A percentile compares a stretch with the other conserved stretches of the same genome.
Evolutionary conservation across 2,797 vertebrate species (phyloP).

Genomic region (Threskiornis aethiopicus): DNA sequence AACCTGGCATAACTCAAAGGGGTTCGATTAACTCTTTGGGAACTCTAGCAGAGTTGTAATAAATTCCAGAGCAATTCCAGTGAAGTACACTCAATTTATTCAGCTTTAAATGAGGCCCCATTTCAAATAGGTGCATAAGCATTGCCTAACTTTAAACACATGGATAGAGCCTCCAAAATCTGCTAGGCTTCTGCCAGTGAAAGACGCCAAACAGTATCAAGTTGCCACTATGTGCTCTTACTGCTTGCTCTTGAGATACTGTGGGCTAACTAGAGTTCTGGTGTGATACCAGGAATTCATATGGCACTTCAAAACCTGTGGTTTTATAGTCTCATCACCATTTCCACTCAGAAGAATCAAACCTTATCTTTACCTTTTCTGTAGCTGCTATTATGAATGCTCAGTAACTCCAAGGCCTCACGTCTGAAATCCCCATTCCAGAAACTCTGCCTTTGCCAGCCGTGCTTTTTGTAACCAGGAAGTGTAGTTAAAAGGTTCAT

Average conservation of each 20-base stretch:
- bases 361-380: background rate
- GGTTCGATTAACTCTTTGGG: background rate
- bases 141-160: slow-evolving; percentile 29
- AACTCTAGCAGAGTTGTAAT: background rate
- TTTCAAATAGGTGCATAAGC: slow-evolving; percentile 12
- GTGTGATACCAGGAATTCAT: background rate
- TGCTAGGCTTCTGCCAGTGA: background rate
- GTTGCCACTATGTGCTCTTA: background rate
- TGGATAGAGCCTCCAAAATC: background rate
- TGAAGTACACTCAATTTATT: background rate
- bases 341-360: background rate
- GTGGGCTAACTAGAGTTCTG: background rate
- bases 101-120: background rate
- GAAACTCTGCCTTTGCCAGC: background rate
- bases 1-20: background rate
- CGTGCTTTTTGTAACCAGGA: background rate
- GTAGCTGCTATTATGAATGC: background rate
- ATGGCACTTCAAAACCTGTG: background rate
- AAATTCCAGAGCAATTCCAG: slow-evolving; percentile 21
- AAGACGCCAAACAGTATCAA: background rate
- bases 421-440: background rate
- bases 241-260: background rate
- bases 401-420: background rate
- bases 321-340: background rate
- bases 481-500: background rate